phyloP scores from a whole-genome alignment of 2,888 invertebrate genomes.

The Cancer borealis region DNA sequence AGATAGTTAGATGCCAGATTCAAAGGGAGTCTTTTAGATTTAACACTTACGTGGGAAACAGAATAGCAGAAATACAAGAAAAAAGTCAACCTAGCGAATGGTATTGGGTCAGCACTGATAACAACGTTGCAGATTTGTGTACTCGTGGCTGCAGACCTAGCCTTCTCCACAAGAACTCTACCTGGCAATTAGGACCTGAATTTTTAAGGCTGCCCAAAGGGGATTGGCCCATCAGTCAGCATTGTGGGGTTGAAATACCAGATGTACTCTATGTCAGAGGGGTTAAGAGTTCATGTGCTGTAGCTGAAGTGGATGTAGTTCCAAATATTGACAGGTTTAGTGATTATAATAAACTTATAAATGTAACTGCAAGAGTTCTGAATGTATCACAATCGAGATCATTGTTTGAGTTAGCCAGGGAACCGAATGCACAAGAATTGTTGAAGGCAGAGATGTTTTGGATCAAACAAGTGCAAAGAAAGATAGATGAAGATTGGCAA shows the following conservation, averaged over 20 bases:
- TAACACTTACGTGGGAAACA: neutral
- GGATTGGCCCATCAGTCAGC: neutral
- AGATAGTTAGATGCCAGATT: too few species aligned
- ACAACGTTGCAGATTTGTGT: neutral
- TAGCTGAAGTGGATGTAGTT: neutral
- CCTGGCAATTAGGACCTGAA: conserved; percentile 14
- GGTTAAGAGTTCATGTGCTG: neutral
- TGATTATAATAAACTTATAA: neutral
- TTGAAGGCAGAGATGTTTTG: neutral
- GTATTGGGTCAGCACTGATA: neutral
- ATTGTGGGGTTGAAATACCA: neutral
- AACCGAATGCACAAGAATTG: neutral
- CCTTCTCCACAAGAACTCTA: too few species aligned
- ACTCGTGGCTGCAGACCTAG: neutral
- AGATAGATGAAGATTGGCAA: neutral
- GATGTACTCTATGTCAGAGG: neutral
- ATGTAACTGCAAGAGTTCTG: neutral
- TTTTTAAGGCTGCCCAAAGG: neutral
- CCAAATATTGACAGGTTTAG: neutral
- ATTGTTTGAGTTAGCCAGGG: neutral
- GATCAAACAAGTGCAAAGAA: conserved; percentile 17
- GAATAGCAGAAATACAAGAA: neutral
- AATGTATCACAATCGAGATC: neutral
- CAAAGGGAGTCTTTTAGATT: too few species aligned
- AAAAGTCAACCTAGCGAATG: neutral